phyloP scores from a whole-genome alignment of 2,888 invertebrate species.

The Lissonota sp. region DNA sequence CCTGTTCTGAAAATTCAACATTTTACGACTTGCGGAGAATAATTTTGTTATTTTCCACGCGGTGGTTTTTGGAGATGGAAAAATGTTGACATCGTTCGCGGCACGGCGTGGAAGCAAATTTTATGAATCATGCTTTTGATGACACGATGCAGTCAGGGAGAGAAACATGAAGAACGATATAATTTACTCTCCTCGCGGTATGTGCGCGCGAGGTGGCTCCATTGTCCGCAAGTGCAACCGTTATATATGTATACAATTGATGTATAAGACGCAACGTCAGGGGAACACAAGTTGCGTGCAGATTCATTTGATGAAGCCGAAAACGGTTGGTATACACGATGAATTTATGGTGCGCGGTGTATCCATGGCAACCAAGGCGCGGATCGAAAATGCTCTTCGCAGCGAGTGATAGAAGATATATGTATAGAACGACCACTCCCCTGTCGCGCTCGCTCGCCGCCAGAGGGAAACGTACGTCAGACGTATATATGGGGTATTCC shows the following conservation, averaged over 20 bases:
- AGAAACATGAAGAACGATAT: conserved; percentile 17
- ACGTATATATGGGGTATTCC: no score
- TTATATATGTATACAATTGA: background rate
- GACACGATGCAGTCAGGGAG: background rate
- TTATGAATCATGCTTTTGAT: conserved; percentile 54
- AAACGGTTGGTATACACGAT: background rate
- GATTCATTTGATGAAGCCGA: conserved; percentile 16
- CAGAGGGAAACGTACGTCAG: no score
- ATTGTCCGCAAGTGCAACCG: background rate
- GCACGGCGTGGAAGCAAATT: conserved; percentile 42
- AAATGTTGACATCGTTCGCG: conserved; percentile 7
- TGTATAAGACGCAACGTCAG: background rate
- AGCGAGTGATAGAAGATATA: no score
- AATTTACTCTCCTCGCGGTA: conserved; percentile 10
- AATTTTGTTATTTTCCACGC: background rate
- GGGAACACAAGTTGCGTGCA: background rate
- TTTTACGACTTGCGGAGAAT: background rate
- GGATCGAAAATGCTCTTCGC: no score
- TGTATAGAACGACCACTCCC: conserved; percentile 10
- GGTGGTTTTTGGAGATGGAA: background rate
- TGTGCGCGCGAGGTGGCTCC: conserved; percentile 3
- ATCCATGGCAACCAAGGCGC: conserved; percentile 4
- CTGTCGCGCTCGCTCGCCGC: no score
- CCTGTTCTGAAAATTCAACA: background rate
- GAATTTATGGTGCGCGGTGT: conserved; percentile 15